Evolutionary conservation across 2,888 invertebrate genomes (phyloP).

Genomic region (Selenia dentaria): DNA sequence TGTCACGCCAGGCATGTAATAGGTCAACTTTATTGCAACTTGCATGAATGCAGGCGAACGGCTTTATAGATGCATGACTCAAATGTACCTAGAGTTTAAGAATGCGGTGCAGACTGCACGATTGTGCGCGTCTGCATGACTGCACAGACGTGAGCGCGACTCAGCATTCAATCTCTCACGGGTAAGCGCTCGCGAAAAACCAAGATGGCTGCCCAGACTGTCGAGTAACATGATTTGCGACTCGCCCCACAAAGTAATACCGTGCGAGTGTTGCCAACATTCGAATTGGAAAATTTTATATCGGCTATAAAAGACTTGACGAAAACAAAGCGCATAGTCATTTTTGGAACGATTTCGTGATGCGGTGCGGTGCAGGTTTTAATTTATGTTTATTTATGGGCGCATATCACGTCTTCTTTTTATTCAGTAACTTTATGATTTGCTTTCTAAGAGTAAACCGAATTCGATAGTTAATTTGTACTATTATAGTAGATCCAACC

Average conservation of each 20-base stretch:
- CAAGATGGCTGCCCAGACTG: conserved; percentile 57
- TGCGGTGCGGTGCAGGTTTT: not conserved
- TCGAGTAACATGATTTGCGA: conserved; percentile 66
- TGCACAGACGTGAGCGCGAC: conserved; percentile 31
- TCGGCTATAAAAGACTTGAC: conserved; percentile 37
- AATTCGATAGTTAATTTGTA: too few relatives aligned
- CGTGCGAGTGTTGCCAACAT: conserved; percentile 55
- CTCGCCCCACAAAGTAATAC: conserved; percentile 51
- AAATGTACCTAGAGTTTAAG: too few relatives aligned
- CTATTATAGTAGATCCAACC: too few relatives aligned
- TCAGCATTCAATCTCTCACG: conserved; percentile 49
- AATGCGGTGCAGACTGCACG: conserved; percentile 18
- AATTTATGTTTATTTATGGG: not conserved
- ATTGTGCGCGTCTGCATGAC: conserved; percentile 14
- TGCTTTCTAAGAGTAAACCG: too few relatives aligned
- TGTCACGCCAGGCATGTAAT: conserved; percentile 33
- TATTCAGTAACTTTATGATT: too few relatives aligned
- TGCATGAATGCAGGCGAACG: conserved; percentile 16
- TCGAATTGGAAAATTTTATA: conserved; percentile 59
- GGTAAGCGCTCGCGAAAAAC: conserved; percentile 54
- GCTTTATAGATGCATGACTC: conserved; percentile 4
- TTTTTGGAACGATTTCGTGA: conserved; percentile 4
- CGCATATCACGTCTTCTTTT: not conserved
- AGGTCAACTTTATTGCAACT: conserved; percentile 28
- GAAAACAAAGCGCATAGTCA: conserved; percentile 15